Evolutionary conservation across 2,888 invertebrate genomes (phyloP).

Genomic region (Aethes cnicana): DNA sequence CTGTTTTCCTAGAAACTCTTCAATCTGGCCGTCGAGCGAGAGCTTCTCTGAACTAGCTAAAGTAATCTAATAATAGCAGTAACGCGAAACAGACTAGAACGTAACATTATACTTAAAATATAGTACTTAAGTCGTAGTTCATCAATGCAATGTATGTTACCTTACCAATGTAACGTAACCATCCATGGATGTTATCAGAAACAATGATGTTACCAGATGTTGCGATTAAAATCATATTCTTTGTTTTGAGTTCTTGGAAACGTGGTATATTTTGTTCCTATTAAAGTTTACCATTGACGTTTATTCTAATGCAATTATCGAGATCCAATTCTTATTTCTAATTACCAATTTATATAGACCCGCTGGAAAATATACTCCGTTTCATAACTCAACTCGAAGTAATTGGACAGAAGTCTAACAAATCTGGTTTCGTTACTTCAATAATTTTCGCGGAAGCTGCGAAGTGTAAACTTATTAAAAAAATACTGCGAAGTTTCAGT

Average conservation of each 20-base stretch:
- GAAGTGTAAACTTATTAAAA: background rate
- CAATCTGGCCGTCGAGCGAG: background rate
- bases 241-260: too few species aligned
- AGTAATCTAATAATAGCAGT: constrained; percentile 1
- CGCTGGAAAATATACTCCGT: background rate
- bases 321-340: too few species aligned
- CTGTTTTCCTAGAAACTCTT: background rate
- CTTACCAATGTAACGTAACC: too few species aligned
- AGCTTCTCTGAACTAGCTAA: background rate
- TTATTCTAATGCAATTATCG: constrained; percentile 4
- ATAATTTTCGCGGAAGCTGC: constrained; percentile 8
- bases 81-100: background rate
- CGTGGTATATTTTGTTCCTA: too few species aligned
- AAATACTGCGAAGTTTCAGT: background rate
- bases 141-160: too few species aligned
- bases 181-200: too few species aligned
- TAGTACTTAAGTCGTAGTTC: too few species aligned
- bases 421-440: background rate
- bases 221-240: too few species aligned
- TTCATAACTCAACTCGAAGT: background rate
- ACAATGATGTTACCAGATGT: too few species aligned
- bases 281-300: background rate
- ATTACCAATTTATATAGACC: background rate
- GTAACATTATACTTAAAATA: too few species aligned
- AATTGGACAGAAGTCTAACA: background rate